These are phyloP conservation scores for Avahi laniger DNA, from an alignment of 2,797 vertebrate genomes.

Conservation along the genomic window DNA sequence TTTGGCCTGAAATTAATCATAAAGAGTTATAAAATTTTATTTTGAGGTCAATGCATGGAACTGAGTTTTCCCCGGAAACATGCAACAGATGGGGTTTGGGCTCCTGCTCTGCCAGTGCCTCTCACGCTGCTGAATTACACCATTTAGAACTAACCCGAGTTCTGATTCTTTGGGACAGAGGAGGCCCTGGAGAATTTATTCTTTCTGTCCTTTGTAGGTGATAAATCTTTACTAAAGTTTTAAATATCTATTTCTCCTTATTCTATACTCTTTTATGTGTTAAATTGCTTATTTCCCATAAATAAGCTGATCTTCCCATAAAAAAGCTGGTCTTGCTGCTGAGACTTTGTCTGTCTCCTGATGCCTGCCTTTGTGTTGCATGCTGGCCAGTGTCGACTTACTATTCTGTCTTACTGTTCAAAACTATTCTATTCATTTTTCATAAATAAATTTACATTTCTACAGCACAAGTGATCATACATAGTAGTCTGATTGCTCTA, in stretches of 20 bases:
- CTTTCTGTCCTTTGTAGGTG: background rate
- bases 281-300: background rate
- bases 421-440: background rate
- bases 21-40: conserved; percentile 11
- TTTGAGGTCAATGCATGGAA: background rate
- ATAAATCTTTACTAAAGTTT: background rate
- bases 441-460: background rate
- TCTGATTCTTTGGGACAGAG: background rate
- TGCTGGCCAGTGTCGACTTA: background rate
- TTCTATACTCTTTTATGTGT: background rate
- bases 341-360: no score
- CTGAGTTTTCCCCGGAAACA: background rate
- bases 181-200: background rate
- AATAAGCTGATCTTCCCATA: background rate
- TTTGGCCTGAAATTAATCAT: conserved; percentile 8
- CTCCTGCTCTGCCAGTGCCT: background rate
- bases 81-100: background rate
- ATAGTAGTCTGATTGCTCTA: background rate
- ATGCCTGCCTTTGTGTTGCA: background rate
- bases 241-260: background rate
- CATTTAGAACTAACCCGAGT: background rate
- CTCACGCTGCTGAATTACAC: background rate
- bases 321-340: background rate
- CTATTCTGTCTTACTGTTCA: background rate
- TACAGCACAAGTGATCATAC: background rate